phyloP scores from a whole-genome alignment of 2,797 vertebrate genomes.

The Microctenopoma steveboyesi region DNA sequence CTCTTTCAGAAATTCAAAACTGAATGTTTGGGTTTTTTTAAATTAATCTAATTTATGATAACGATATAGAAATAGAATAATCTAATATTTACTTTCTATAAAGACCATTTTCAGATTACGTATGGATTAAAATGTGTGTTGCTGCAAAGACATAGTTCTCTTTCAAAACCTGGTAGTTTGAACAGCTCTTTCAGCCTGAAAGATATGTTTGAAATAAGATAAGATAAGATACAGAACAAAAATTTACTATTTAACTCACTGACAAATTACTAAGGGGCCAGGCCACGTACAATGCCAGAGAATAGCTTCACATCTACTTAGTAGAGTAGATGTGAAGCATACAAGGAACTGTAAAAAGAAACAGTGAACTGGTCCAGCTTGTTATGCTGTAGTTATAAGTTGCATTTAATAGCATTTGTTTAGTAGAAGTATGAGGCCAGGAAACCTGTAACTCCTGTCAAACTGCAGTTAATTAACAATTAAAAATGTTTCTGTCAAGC shows the following conservation, averaged over 20 bases:
- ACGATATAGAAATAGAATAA: not conserved
- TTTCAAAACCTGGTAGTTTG: constrained; percentile 35
- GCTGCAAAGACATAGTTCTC: constrained; percentile 4
- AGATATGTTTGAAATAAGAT: constrained; percentile 41
- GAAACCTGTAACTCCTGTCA: constrained; percentile 55
- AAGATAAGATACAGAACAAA: not conserved
- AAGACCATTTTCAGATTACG: constrained; percentile 17
- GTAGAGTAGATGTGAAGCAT: not conserved
- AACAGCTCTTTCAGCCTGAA: constrained; percentile 47
- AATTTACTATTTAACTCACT: not conserved
- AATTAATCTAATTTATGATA: constrained; percentile 8
- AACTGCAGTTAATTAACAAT: constrained; percentile 61
- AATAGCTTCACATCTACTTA: not conserved
- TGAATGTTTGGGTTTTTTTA: constrained; percentile 4
- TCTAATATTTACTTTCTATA: not conserved
- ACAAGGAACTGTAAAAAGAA: not conserved
- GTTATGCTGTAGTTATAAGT: constrained; percentile 12
- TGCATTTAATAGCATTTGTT: constrained; percentile 34
- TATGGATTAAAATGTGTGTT: constrained; percentile 12
- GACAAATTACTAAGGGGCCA: not conserved
- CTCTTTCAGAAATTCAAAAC: constrained; percentile 29
- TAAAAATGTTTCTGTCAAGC: constrained; percentile 58
- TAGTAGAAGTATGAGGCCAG: constrained; percentile 35
- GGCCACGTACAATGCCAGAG: not conserved
- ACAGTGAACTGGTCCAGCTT: not conserved